Conservation (phyloP, 2,113 vertebrate genomes). For the Mandrillus leucophaeus region DNA sequence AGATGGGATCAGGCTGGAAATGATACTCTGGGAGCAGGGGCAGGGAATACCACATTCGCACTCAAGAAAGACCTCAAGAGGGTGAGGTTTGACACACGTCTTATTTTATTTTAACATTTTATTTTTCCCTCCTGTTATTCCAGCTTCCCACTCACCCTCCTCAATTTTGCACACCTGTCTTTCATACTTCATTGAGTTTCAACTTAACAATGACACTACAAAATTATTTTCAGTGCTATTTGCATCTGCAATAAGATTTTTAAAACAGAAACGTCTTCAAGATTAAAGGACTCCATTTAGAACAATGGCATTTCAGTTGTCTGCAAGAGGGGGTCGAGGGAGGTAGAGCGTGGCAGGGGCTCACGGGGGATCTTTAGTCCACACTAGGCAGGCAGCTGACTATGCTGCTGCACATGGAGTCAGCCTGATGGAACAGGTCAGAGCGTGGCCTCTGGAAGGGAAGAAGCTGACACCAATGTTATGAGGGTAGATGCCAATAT, state of each 20-base stretch:
- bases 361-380: background rate
- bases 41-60: background rate
- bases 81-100: background rate
- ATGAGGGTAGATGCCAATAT: background rate
- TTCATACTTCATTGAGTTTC: background rate
- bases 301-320: background rate
- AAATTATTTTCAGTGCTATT: background rate
- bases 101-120: background rate
- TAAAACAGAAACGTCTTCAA: background rate
- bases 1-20: background rate
- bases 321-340: background rate
- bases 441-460: background rate
- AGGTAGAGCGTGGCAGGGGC: fast-evolving
- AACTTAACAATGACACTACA: background rate
- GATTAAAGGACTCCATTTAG: background rate
- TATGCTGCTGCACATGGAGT: background rate
- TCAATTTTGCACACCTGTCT: background rate
- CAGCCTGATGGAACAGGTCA: background rate
- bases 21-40: background rate
- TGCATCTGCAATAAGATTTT: background rate
- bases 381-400: background rate
- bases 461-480: background rate
- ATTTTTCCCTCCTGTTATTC: background rate
- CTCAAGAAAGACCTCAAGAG: background rate
- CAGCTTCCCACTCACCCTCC: background rate